Base-by-base conservation (phyloP, 2,888 invertebrate genomes). In the Pantelozetes paolii region DNA sequence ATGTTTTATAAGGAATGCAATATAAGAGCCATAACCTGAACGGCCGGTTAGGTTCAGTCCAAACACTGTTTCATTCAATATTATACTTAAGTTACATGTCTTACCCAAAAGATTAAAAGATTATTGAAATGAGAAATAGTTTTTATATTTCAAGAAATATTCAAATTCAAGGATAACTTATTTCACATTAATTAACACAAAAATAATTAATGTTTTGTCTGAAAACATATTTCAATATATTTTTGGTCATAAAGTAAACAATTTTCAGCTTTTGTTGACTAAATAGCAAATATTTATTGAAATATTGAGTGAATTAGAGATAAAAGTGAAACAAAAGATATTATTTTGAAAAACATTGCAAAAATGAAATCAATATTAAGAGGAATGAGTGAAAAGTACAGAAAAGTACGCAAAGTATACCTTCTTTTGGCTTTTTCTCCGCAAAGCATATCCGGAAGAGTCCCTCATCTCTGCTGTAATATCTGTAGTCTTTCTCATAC, bases 391-490 rank as follows among this genome's bases (percentile, higher is more conserved):
- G 6, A 15, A 48, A 48, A 3, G 3, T n/a, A n/a, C n/a, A n/a
- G 15, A 48, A 48, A 20, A 48, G 15, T n/a, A 9, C 5, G 5
- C 15, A 15, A 48, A 48, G 3, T n/a, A 78, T 76, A 80, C 80
- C 77, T 78, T 81, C 82, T 77, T 80, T 81, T 15, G 94, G 94
- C 77, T 92, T 86, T 80, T 92, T 92, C 83, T 93, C 93, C 50
- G 94, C 94, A 84, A 94, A 96, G 83, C 95, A 96, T 83, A 91
- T 89, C 83, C 95, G 87, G 86, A 95, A 95, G 74, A 96, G 87
- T 78, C 96, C 96, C 82, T 92, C 89, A 82, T 94, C 94, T 83
- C 96, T 88, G 77, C 94, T 92, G 84, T 88, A 95, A 84, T 90
- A 95, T 82, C 88, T 91, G 82, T 91, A 92, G 84, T 94, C 92